A percentile compares a stretch with the other conserved stretches of the same genome.
Evolutionary conservation across 2,113 vertebrate species (phyloP).

Genomic region (Percina caprodes): DNA sequence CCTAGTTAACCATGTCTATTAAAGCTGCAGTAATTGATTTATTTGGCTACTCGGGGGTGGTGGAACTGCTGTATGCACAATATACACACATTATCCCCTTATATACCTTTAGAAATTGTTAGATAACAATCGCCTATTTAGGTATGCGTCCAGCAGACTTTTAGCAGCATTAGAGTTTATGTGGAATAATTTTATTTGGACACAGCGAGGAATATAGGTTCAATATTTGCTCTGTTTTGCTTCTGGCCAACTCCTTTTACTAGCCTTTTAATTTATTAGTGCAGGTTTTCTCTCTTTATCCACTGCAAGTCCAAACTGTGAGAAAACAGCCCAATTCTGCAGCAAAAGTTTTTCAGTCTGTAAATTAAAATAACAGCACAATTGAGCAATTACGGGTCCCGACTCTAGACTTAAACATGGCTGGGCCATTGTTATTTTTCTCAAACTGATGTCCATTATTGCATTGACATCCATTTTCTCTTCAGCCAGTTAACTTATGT

Average conservation of each 20-base stretch:
- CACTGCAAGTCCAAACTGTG: too few relatives aligned
- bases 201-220: neutral
- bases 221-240: neutral
- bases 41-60: neutral
- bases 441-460: too few relatives aligned
- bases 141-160: neutral
- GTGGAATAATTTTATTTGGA: neutral
- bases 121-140: neutral
- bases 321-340: too few relatives aligned
- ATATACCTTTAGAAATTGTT: neutral
- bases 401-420: too few relatives aligned
- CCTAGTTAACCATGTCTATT: neutral
- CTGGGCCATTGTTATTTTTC: too few relatives aligned
- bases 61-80: constrained; percentile 6
- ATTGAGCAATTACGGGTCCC: too few relatives aligned
- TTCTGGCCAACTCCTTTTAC: neutral
- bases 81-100: neutral
- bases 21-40: neutral
- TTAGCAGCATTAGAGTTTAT: neutral
- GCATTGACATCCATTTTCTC: too few relatives aligned
- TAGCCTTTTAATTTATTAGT: too few relatives aligned
- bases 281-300: too few relatives aligned
- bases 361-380: too few relatives aligned
- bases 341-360: too few relatives aligned
- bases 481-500: too few relatives aligned